Base-by-base conservation (phyloP, 1,140 invertebrate genomes). In the Ganaspis sp. region DNA sequence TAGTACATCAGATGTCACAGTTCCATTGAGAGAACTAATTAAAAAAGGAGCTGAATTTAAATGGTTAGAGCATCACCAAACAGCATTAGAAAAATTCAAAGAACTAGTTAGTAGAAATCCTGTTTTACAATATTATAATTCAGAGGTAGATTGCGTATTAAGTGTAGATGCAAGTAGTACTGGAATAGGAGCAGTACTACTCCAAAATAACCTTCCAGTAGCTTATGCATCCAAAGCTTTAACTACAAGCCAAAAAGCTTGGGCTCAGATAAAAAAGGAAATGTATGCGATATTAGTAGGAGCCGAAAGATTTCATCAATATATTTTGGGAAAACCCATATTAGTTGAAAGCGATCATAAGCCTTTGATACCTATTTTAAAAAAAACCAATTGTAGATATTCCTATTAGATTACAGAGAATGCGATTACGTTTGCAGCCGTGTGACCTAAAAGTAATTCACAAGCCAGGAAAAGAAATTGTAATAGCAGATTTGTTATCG, bases 211-310 rank as follows among this genome's bases (percentile, higher is more conserved):
- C 17, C 40, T 83, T 17, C 89, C 85, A 8, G 79, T 92, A 4
- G 83, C 86, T 12, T 92, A 87, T 82, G 84, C 83, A 15, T 80
- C 77, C 12, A n/a, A n/a, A n/a, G n/a, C n/a, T n/a, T 73, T 86
- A 6, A 84, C 78, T 8, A 23, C 29, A 12, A 40, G 73, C 15
- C 64, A 87, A 72, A 73, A 74, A 69, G 78, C 81, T 26, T 90
- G 84, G 70, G 74, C 85, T 9, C 86, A 88, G 72, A 90, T 90
- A n/a, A 89, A 92, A 70, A 90, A 87, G 70, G 88, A 92, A 76
- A 77, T 83, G n/a, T 77, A 89, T 1, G 86, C 84, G 17, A 83
- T 91, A 9, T 58, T 77, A 58, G 87, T 82, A 81, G 80, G 69
- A 19, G 78, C 29, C 74, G 76, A 82, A 76, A 81, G 82, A 72